These are phyloP conservation scores for Dynastes hyllus DNA, from an alignment of 2,888 invertebrate genomes.

Conservation along the genomic window DNA sequence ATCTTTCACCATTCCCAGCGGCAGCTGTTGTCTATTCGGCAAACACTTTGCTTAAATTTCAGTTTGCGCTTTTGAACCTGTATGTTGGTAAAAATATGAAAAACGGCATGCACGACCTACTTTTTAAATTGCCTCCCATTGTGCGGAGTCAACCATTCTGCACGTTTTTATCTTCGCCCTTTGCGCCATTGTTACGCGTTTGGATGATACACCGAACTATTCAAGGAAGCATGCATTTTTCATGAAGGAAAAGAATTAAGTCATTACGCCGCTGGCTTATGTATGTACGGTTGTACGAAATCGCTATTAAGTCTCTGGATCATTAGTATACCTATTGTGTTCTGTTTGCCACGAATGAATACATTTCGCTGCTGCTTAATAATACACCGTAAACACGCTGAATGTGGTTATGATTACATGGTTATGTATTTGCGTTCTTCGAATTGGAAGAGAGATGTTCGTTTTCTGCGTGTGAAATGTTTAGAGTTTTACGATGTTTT, in stretches of 20 bases:
- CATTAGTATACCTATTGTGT: conserved; percentile 16
- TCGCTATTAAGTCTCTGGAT: conserved; percentile 6
- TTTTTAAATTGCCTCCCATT: conserved; percentile 50
- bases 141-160: conserved; percentile 15
- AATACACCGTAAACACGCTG: too few species aligned
- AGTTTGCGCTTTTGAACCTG: conserved; percentile 9
- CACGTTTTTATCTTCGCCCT: conserved; percentile 21
- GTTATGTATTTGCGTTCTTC: not conserved
- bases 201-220: conserved; percentile 17
- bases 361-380: too few species aligned
- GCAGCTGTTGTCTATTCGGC: not conserved
- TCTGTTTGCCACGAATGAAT: not conserved
- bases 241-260: conserved; percentile 35
- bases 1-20: not conserved
- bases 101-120: conserved; percentile 47
- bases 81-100: conserved; percentile 31
- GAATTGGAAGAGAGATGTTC: not conserved
- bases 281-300: not conserved
- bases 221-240: conserved; percentile 30
- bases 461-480: not conserved
- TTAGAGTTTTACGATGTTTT: not conserved
- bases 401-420: not conserved
- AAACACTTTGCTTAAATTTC: conserved; percentile 8
- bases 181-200: conserved; percentile 16
- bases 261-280: conserved; percentile 3